Conservation (phyloP, 2,113 vertebrate species). For the Hylia prasina region DNA sequence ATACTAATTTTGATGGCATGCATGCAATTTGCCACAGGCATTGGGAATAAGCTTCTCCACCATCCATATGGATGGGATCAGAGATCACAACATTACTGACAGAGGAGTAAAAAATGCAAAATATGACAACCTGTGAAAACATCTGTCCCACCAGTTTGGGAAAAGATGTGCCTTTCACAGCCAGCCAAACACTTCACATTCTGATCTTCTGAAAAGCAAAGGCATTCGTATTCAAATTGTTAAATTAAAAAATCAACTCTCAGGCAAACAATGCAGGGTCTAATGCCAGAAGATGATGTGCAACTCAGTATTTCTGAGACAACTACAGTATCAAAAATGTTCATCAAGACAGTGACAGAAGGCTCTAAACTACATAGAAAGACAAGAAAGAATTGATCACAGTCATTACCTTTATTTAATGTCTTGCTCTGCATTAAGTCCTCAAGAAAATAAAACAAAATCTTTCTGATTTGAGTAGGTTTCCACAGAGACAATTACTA, state of each 20-base stretch:
- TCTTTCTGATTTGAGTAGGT: not conserved
- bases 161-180: slow-evolving; percentile 25
- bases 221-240: not conserved
- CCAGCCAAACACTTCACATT: not conserved
- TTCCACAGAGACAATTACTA: not conserved
- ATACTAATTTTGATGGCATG: not conserved
- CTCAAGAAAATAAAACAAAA: not conserved
- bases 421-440: not conserved
- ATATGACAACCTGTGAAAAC: slow-evolving; percentile 40
- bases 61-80: slow-evolving; percentile 36
- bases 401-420: not conserved
- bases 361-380: not conserved
- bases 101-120: not conserved
- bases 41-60: not conserved
- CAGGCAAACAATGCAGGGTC: not conserved
- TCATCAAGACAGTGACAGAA: not conserved
- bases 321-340: not conserved
- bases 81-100: slow-evolving; percentile 23
- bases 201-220: not conserved
- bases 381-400: not conserved
- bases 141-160: slow-evolving; percentile 11
- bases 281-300: not conserved
- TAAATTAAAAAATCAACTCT: not conserved
- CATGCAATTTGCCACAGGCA: not conserved
- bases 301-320: not conserved